Percentiles rank a stretch among this genome's conserved stretches.
phyloP scores from a whole-genome alignment of 2,113 vertebrate species.

The Lepisosteus osseus region DNA sequence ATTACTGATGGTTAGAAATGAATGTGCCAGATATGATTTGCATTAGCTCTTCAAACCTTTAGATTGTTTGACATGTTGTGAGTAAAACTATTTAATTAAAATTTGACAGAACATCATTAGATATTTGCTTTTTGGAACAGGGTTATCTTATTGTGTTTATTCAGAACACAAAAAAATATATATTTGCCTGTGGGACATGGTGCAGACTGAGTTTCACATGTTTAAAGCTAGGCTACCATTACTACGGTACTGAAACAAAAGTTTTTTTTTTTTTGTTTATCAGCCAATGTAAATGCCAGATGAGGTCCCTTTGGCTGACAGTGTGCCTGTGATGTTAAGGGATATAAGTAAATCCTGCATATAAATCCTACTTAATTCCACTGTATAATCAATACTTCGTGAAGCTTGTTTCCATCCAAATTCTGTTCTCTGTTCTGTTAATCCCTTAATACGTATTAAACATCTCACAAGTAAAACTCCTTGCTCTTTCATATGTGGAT shows the following conservation, averaged over 20 bases:
- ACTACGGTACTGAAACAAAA: constrained; percentile 28
- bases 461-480: constrained; percentile 18
- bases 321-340: constrained; percentile 34
- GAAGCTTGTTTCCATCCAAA: constrained; percentile 39
- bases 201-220: background rate
- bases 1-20: no score
- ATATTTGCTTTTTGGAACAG: no score
- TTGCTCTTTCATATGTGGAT: constrained; percentile 21
- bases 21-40: no score
- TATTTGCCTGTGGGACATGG: no score
- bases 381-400: constrained; percentile 45
- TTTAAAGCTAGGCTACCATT: background rate
- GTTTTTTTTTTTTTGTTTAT: constrained; percentile 21
- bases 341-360: constrained; percentile 38
- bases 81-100: no score
- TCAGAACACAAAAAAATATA: no score
- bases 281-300: constrained; percentile 38
- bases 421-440: constrained; percentile 37
- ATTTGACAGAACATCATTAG: no score
- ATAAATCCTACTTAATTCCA: constrained; percentile 50
- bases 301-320: constrained; percentile 30
- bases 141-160: no score
- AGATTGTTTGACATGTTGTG: no score
- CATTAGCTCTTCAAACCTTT: no score
- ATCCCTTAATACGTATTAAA: constrained; percentile 52